These are phyloP conservation scores for Cryptotermes secundus DNA, from an alignment of 1,140 invertebrate genomes.

Conservation along the genomic window DNA sequence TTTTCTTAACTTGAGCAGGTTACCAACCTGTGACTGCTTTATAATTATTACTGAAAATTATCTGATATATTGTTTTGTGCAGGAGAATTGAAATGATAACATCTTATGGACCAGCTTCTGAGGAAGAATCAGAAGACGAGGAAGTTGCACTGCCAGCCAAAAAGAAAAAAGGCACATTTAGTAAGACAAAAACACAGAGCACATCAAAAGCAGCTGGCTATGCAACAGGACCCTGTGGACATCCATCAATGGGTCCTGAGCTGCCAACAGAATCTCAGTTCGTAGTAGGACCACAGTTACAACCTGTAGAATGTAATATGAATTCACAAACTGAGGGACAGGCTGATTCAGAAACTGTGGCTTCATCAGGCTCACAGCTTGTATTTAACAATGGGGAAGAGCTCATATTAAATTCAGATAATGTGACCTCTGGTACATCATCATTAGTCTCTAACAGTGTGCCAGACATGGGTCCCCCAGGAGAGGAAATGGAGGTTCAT, in stretches of 20 bases:
- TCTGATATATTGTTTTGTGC: constrained; percentile 39
- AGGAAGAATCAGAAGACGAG: constrained; percentile 39
- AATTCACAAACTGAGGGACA: not conserved
- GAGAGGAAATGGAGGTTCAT: not conserved
- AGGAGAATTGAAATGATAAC: constrained; percentile 63
- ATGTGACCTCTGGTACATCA: not conserved
- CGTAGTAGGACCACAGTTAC: not conserved
- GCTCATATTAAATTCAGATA: not conserved
- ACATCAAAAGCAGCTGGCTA: not conserved
- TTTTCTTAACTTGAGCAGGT: too few species aligned
- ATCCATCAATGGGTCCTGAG: not conserved
- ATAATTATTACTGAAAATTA: not conserved
- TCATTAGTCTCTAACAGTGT: constrained; percentile 5
- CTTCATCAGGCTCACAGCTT: not conserved
- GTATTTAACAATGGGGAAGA: not conserved
- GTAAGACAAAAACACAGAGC: not conserved
- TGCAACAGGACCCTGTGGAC: not conserved
- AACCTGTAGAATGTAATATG: not conserved
- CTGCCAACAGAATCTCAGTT: not conserved
- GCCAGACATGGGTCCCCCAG: constrained; percentile 13
- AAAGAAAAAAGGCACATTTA: constrained; percentile 17
- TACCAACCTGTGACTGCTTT: too few species aligned
- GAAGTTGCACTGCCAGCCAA: constrained; percentile 24
- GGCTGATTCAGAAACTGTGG: not conserved
- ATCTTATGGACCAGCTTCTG: constrained; percentile 51